These are phyloP conservation scores for Plodia interpunctella DNA, from an alignment of 1,140 invertebrate genomes.

Conservation along the genomic window DNA sequence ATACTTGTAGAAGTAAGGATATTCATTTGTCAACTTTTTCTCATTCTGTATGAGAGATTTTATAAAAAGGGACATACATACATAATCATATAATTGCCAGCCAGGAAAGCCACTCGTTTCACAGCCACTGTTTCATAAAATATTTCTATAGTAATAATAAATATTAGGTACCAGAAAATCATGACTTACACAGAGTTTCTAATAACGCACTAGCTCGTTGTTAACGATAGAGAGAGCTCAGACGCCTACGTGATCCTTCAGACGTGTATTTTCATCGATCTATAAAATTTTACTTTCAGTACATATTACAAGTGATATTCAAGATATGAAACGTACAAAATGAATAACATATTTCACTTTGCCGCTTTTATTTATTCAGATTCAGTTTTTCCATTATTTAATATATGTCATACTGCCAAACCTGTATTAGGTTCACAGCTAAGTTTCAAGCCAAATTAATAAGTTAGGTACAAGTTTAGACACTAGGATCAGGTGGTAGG, in stretches of 20 bases:
- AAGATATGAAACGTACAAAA: not conserved
- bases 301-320: not conserved
- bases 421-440: not conserved
- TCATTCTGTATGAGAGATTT: too few relatives aligned
- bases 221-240: not conserved
- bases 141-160: too few relatives aligned
- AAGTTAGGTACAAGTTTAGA: slow-evolving; percentile 5
- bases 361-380: too few relatives aligned
- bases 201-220: not conserved
- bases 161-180: not conserved
- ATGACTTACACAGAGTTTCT: not conserved
- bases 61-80: too few relatives aligned
- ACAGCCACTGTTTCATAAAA: too few relatives aligned
- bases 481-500: slow-evolving; percentile 4
- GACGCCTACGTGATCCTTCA: slow-evolving; percentile 5
- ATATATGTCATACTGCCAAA: not conserved
- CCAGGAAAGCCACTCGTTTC: too few relatives aligned
- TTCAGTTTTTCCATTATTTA: too few relatives aligned
- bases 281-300: slow-evolving; percentile 7
- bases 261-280: not conserved
- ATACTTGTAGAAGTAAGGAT: too few relatives aligned
- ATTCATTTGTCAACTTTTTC: too few relatives aligned
- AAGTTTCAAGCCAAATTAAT: not conserved
- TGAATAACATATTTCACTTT: too few relatives aligned
- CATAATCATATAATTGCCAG: too few relatives aligned